These are phyloP conservation scores for Cryptocephalus moraei DNA, from an alignment of 2,888 invertebrate species.

Conservation along the genomic window DNA sequence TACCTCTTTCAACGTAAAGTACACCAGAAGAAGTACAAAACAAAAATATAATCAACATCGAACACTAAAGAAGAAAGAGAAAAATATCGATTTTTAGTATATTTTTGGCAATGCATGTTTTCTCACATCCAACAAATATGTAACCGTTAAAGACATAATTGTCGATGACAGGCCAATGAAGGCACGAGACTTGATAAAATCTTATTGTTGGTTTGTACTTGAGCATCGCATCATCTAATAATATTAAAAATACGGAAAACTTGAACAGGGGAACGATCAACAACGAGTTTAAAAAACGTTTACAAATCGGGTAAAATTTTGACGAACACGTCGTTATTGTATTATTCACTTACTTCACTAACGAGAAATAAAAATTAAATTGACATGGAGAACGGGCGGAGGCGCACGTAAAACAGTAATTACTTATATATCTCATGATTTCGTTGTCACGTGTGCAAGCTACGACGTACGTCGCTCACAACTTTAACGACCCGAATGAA, in stretches of 20 bases:
- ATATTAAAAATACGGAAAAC: slow-evolving; percentile 11
- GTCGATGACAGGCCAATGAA: slow-evolving; percentile 15
- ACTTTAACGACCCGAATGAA: no score
- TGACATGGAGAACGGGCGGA: no score
- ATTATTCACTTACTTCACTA: no score
- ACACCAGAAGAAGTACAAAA: slow-evolving; percentile 17
- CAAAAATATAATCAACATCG: slow-evolving; percentile 16
- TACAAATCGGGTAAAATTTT: slow-evolving; percentile 4
- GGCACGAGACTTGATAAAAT: slow-evolving; percentile 14
- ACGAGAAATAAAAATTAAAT: no score
- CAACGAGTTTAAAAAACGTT: slow-evolving; percentile 8
- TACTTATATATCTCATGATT: no score
- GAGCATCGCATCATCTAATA: slow-evolving; percentile 4
- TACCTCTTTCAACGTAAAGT: no score
- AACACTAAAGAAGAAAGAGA: slow-evolving; percentile 9
- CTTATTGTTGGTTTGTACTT: slow-evolving; percentile 25
- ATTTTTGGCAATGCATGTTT: slow-evolving; percentile 29
- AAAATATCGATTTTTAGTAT: slow-evolving; percentile 17
- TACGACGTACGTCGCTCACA: no score
- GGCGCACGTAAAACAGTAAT: no score
- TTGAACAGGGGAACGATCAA: slow-evolving; percentile 6
- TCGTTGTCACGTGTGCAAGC: no score
- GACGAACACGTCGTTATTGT: no score
- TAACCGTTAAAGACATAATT: slow-evolving; percentile 7
- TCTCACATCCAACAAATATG: slow-evolving; percentile 14